Percentiles rank a stretch among this genome's conserved stretches.
phyloP scores from a whole-genome alignment of 2,888 invertebrate genomes.

The Eristalis intricaria region DNA sequence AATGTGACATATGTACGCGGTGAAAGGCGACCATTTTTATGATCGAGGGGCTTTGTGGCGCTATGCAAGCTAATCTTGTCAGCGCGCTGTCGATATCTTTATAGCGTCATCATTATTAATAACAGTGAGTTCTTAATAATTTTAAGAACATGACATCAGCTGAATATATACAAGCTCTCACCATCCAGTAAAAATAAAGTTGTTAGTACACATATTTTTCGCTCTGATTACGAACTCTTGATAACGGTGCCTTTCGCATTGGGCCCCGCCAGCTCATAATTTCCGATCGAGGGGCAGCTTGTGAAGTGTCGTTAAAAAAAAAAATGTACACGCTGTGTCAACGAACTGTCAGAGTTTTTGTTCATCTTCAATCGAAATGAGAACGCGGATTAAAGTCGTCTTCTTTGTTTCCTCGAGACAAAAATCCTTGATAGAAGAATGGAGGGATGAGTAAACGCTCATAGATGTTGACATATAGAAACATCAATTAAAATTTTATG shows the following conservation, averaged over 20 bases:
- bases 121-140: constrained; percentile 50
- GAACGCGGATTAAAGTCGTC: not conserved
- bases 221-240: constrained; percentile 39
- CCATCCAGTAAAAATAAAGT: constrained; percentile 20
- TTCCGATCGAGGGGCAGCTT: not conserved
- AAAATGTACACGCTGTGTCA: constrained; percentile 3
- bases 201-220: constrained; percentile 28
- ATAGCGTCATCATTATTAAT: constrained; percentile 65
- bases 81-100: constrained; percentile 32
- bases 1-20: constrained; percentile 3
- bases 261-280: not conserved
- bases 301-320: constrained; percentile 1
- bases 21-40: not conserved
- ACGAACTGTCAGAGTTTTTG: constrained; percentile 12
- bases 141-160: constrained; percentile 65
- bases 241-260: constrained; percentile 1
- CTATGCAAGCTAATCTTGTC: constrained; percentile 52
- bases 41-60: constrained; percentile 34
- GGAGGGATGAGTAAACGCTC: not conserved
- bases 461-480: not conserved
- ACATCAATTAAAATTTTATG: not conserved
- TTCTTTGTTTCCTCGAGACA: not conserved
- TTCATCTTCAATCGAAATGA: not conserved
- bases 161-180: constrained; percentile 30
- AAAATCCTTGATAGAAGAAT: not conserved